phyloP scores from a whole-genome alignment of 2,797 vertebrate genomes.

The Bufotes viridis region DNA sequence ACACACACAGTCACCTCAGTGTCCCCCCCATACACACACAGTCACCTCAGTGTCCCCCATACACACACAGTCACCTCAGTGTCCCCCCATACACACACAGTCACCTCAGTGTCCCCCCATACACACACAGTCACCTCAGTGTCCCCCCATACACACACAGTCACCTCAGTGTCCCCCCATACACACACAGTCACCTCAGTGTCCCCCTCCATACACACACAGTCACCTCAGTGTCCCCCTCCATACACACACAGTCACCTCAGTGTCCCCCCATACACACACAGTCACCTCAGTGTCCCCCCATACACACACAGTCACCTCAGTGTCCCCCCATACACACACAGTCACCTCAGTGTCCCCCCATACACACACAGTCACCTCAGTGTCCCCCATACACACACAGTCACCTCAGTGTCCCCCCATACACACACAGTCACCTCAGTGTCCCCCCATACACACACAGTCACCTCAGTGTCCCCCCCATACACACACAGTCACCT shows the following conservation, averaged over 20 bases:
- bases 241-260: too few relatives aligned
- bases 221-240: not conserved
- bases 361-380: not conserved
- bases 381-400: not conserved
- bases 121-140: not conserved
- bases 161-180: not conserved
- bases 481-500: not conserved
- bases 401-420: not conserved
- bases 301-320: too few relatives aligned
- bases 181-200: not conserved
- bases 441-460: too few relatives aligned
- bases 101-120: not conserved
- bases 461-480: too few relatives aligned
- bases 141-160: not conserved
- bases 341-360: too few relatives aligned
- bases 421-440: too few relatives aligned
- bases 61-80: not conserved
- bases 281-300: not conserved
- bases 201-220: not conserved
- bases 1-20: not conserved
- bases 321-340: too few relatives aligned
- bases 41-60: not conserved
- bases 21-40: not conserved
- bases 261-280: not conserved
- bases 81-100: not conserved